Evolutionary conservation across 2,888 invertebrate species (phyloP).

Genomic region (Agrotis clavis): DNA sequence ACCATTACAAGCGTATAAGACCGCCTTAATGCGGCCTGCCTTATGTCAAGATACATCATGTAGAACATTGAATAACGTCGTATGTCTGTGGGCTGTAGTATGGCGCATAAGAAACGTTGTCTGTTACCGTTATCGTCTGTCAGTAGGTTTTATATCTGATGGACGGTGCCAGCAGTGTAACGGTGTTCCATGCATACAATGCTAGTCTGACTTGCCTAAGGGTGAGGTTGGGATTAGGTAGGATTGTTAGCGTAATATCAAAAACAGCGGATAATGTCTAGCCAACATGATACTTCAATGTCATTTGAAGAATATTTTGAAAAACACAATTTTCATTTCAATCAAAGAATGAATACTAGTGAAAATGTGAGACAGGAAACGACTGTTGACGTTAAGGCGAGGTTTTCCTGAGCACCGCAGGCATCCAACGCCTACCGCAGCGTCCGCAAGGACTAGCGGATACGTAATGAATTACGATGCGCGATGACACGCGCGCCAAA

Average conservation of each 20-base stretch:
- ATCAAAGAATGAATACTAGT: slow-evolving; percentile 1
- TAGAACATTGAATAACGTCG: slow-evolving; percentile 72
- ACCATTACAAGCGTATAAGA: slow-evolving; percentile 61
- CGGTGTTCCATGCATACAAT: slow-evolving; percentile 76
- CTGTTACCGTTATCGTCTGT: slow-evolving; percentile 86
- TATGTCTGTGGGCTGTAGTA: slow-evolving; percentile 68
- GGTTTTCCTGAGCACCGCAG: no score
- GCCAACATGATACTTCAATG: neutral
- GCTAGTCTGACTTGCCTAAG: slow-evolving; percentile 65
- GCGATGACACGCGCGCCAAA: no score
- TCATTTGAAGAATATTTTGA: neutral
- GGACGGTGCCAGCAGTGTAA: slow-evolving; percentile 78
- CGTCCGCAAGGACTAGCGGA: no score
- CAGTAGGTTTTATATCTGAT: slow-evolving; percentile 85
- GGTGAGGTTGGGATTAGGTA: slow-evolving; percentile 68
- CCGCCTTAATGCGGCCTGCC: slow-evolving; percentile 64
- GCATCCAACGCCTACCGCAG: no score
- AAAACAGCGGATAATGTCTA: slow-evolving; percentile 17
- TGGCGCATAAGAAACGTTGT: slow-evolving; percentile 77
- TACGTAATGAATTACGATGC: no score
- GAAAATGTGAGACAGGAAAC: slow-evolving; percentile 25
- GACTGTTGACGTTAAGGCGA: slow-evolving; percentile 21
- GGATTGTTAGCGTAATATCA: slow-evolving; percentile 23
- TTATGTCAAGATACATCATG: slow-evolving; percentile 70
- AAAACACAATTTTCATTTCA: neutral